Evolutionary conservation across 2,113 vertebrate genomes (phyloP), one percentile per base, ranked within the genome.

Genomic region (Xenopus laevis): DNA sequence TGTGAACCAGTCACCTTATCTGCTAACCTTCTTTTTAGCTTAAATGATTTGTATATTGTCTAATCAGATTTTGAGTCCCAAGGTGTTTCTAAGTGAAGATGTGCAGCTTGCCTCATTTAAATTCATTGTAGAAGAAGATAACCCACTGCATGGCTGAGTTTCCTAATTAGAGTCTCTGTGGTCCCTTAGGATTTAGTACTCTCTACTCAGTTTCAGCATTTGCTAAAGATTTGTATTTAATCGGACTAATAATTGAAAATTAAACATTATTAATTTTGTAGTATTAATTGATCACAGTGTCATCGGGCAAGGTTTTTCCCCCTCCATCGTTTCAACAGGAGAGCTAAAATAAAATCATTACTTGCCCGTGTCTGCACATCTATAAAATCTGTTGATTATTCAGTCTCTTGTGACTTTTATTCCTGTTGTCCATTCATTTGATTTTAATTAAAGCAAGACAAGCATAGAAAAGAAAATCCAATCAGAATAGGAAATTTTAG

Each of bases 81-180:
- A 65, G 76, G 46, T 78, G 53, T 18, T 81, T 21, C 52, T 12
- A 30, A 81, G 78, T 71, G 73, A 74, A 78, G 58, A 80, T 78
- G 50, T 79, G 83, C 71, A 82, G 81, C 68, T 60, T 27, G 57
- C 82, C 57, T 86, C 63, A 82, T 85, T 86, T 84, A 79, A 67
- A 73, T 84, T 79, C 65, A 71, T 78, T 79, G 71, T 76, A 69
- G 78, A 73, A 80, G 78, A 65, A 72, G 83, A 86, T 81, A 88
- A 85, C 79, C 80, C 83, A 87, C 83, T 0, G 69, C 85, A 77
- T 81, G 80, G 81, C 33, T 52, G 2, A 10, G 65, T 86, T 84
- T 81, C 82, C 71, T 88, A 86, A 88, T 90, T 86, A 85, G 78
- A 82, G 70, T 78, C 65, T 64, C n/a, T 21, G 0, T 10, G 65